Percentiles rank a stretch among this genome's conserved stretches.
Evolutionary conservation across 53 echinoderm and acorn worm genomes (phyloP).

Genomic region (Stichopus horrens): DNA sequence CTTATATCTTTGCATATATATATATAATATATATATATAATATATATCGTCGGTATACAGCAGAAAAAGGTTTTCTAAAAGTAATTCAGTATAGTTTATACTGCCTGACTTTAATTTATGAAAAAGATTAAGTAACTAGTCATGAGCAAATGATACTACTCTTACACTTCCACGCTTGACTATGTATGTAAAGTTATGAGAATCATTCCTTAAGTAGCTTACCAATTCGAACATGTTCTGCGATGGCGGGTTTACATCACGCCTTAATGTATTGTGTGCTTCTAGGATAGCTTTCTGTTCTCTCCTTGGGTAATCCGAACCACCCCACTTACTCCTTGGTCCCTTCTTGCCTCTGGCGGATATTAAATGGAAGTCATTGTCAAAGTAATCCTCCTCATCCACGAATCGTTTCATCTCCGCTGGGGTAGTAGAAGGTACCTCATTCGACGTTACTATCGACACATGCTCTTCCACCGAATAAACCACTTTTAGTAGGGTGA

Average conservation of each 20-base stretch:
- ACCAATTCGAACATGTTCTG: slow-evolving; percentile 25
- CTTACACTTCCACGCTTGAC: too few relatives aligned
- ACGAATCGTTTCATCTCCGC: neutral
- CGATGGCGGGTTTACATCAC: neutral
- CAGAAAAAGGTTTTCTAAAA: too few relatives aligned
- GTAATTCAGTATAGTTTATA: too few relatives aligned
- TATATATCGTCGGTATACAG: too few relatives aligned
- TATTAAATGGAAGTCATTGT: neutral
- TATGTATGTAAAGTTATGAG: too few relatives aligned
- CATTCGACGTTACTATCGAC: neutral
- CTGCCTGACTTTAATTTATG: too few relatives aligned
- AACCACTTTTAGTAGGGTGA: neutral
- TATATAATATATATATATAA: too few relatives aligned
- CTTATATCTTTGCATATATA: too few relatives aligned
- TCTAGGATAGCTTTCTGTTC: slow-evolving; percentile 18
- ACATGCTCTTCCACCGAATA: slow-evolving; percentile 7
- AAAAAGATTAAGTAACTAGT: too few relatives aligned
- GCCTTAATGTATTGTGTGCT: neutral
- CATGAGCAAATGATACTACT: too few relatives aligned
- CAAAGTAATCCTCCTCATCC: neutral
- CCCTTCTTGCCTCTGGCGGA: slow-evolving; percentile 6
- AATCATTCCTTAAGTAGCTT: neutral
- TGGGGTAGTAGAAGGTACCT: neutral
- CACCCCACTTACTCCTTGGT: neutral
- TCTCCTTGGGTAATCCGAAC: neutral